Evolutionary conservation across 2,797 vertebrate species (phyloP), one percentile per base, ranked within the genome.

Genomic region (Gadopsis bispinosus): DNA sequence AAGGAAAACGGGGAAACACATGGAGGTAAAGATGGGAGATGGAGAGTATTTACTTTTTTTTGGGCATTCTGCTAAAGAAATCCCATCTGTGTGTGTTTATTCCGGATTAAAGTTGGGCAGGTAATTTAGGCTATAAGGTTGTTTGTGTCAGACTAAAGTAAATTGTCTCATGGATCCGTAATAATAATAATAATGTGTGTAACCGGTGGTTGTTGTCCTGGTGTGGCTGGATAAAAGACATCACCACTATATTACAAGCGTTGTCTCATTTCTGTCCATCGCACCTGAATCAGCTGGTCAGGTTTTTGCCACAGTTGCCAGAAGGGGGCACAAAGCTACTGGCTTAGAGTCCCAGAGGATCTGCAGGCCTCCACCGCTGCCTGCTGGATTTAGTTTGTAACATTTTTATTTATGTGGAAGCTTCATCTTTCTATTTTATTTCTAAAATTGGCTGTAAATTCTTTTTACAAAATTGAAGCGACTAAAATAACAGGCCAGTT

Each of bases 311-410:
- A 13, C 43, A 7, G 51, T 48, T 43, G 75, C 96, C 97, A 97
- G 96, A 90, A 97, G 97, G 94, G 97, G 97, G 97, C 93, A 96
- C 94, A 95, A 94, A 96, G 81, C 91, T 92, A 88, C 92, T 88
- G 88, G 81, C 77, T 88, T 73, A 83, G 51, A 79, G 48, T 81
- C 50, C 12, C 20, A 35, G 56, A 41, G n/a, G 14, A 75, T 53
- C 64, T 1, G 2, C 51, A 69, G 84, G 86, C 85, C 88, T 80
- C 47, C 77, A 61, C 55, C 73, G 74, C 72, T 77, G 65, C 9
- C 19, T 9, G 8, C 53, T 68, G 59, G 1, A 0, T 60, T 35
- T 33, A 31, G 12, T 62, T 56, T 41, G 22, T 20, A 13, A 47
- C 1, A 8, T 61, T 68, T 51, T 10, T 41, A 68, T 41, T 63